phyloP scores from a whole-genome alignment of 2,797 vertebrate genomes.

The Alectoris magna region DNA sequence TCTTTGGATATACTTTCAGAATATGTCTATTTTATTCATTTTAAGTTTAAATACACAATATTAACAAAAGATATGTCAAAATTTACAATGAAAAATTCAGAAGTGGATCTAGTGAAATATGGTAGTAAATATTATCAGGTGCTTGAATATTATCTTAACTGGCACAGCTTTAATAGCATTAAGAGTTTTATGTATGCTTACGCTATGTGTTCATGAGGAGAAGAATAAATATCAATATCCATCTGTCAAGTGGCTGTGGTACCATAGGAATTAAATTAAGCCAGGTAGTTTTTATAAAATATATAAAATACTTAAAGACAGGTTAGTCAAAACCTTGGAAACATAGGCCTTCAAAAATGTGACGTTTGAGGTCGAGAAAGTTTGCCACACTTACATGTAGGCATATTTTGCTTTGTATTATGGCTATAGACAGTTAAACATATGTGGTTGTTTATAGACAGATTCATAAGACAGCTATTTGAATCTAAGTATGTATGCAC shows the following conservation, averaged over 20 bases:
- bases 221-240: constrained; percentile 77
- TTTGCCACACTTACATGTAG: not conserved
- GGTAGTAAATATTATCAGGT: constrained; percentile 59
- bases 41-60: constrained; percentile 33
- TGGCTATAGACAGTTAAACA: not conserved
- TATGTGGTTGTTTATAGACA: not conserved
- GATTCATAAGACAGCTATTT: not conserved
- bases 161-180: constrained; percentile 75
- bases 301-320: not conserved
- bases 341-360: not conserved
- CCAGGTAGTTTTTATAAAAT: too few relatives aligned
- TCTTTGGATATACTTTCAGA: not conserved
- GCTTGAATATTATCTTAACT: constrained; percentile 73
- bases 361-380: not conserved
- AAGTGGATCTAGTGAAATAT: constrained; percentile 60
- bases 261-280: constrained; percentile 24
- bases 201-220: constrained; percentile 73
- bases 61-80: constrained; percentile 51
- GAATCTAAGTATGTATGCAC: not conserved
- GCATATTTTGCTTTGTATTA: not conserved
- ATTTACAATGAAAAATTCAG: constrained; percentile 46
- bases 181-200: constrained; percentile 75
- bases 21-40: not conserved
- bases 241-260: constrained; percentile 75
- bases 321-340: not conserved